Percentiles rank a stretch among this genome's conserved stretches.
phyloP scores from a whole-genome alignment of 2,113 vertebrate species.

The Sminthopsis crassicaudata region DNA sequence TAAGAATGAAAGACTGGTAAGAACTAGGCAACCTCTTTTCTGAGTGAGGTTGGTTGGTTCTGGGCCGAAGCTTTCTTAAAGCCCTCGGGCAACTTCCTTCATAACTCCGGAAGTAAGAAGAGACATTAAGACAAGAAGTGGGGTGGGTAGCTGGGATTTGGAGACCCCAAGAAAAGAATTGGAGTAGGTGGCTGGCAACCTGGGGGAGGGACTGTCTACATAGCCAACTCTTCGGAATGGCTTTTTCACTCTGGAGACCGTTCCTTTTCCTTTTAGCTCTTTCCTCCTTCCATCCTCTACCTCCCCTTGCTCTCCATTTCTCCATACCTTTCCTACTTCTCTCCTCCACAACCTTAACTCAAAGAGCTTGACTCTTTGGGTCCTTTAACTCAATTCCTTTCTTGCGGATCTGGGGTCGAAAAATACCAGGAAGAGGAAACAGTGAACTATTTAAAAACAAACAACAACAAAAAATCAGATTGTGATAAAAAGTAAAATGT shows the following conservation, averaged over 20 bases:
- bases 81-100: not conserved
- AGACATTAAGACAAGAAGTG: not conserved
- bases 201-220: not conserved
- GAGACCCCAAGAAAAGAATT: too few species aligned
- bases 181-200: not conserved
- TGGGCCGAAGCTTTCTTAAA: not conserved
- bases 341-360: too few species aligned
- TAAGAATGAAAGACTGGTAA: not conserved
- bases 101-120: not conserved
- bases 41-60: not conserved
- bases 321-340: not conserved
- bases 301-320: not conserved
- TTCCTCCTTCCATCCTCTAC: not conserved
- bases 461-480: constrained; percentile 12
- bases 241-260: not conserved
- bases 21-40: not conserved
- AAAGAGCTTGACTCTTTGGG: constrained; percentile 16
- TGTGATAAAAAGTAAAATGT: constrained; percentile 48
- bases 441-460: not conserved
- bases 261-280: not conserved
- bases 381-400: constrained; percentile 66
- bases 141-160: not conserved
- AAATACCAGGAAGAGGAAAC: not conserved
- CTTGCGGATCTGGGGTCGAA: constrained; percentile 67
- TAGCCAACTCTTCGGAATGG: not conserved